Evolutionary conservation across 2,888 invertebrate species (phyloP).

Genomic region (Troilus luridus): DNA sequence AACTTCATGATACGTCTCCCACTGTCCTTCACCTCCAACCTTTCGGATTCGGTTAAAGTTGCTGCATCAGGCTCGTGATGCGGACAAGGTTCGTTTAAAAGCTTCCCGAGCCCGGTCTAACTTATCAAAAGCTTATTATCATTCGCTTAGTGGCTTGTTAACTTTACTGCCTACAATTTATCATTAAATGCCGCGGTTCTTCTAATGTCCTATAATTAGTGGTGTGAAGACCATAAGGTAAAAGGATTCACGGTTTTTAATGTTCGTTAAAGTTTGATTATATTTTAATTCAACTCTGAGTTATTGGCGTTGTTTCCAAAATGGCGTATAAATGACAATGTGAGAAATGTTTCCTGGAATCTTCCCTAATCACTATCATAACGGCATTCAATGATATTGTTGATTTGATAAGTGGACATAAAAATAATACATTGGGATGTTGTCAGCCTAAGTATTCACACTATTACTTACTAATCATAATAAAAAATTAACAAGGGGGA

Average conservation of each 20-base stretch:
- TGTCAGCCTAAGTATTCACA: too few relatives aligned
- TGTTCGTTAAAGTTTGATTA: not conserved
- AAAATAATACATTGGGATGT: too few relatives aligned
- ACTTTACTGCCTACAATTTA: conserved; percentile 23
- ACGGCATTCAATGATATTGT: too few relatives aligned
- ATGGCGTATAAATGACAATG: not conserved
- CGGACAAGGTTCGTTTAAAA: conserved; percentile 36
- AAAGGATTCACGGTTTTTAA: not conserved
- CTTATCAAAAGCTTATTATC: conserved; percentile 39
- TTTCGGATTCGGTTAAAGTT: conserved; percentile 25
- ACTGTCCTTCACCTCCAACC: conserved; percentile 55
- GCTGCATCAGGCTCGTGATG: conserved; percentile 46
- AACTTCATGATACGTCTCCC: not conserved
- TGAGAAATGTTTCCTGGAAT: not conserved
- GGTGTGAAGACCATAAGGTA: not conserved
- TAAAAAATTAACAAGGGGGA: too few relatives aligned
- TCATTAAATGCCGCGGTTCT: conserved; percentile 23
- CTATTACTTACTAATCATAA: too few relatives aligned
- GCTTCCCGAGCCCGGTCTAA: conserved; percentile 19
- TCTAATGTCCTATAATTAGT: not conserved
- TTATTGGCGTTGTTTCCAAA: not conserved
- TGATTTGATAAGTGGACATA: too few relatives aligned
- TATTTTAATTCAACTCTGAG: not conserved
- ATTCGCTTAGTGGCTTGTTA: conserved; percentile 36
- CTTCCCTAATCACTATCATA: not conserved